Percentiles rank a stretch among this genome's conserved stretches.
Conservation (phyloP, 2,888 invertebrate genomes). For the Diachrysia chrysitis region DNA sequence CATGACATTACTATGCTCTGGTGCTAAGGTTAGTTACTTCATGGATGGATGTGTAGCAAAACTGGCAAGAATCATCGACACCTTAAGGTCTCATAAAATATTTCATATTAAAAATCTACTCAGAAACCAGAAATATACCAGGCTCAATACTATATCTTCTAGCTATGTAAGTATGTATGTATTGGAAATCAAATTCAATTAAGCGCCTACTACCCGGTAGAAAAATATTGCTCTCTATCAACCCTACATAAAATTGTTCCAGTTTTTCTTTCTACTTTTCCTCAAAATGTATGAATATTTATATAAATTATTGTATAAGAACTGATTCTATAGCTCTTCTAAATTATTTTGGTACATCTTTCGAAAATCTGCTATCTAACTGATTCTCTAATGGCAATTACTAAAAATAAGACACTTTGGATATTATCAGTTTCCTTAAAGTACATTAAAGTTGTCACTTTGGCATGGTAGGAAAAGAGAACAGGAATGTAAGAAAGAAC, state of each 20-base stretch:
- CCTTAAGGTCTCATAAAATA: slow-evolving; percentile 69
- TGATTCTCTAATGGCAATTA: slow-evolving; percentile 85
- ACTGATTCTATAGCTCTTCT: slow-evolving; percentile 80
- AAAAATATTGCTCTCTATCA: slow-evolving; percentile 84
- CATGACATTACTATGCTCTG: slow-evolving; percentile 77
- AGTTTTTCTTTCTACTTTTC: slow-evolving; percentile 74
- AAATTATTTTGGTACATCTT: slow-evolving; percentile 82
- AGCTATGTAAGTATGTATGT: slow-evolving; percentile 71
- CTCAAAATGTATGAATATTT: slow-evolving; percentile 70
- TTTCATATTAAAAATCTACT: slow-evolving; percentile 78
- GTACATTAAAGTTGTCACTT: slow-evolving; percentile 73
- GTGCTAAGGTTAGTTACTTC: slow-evolving; percentile 78
- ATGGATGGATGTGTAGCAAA: slow-evolving; percentile 86
- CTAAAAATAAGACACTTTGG: slow-evolving; percentile 88
- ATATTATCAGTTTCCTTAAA: slow-evolving; percentile 84
- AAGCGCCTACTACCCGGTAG: slow-evolving; percentile 86
- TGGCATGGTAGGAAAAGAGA: slow-evolving; percentile 70
- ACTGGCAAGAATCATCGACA: slow-evolving; percentile 84
- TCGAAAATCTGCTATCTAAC: slow-evolving; percentile 86
- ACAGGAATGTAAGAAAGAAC: slow-evolving; percentile 80
- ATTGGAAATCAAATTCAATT: slow-evolving; percentile 77
- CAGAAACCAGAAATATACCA: slow-evolving; percentile 81
- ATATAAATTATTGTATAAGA: slow-evolving; percentile 73
- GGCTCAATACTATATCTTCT: slow-evolving; percentile 79
- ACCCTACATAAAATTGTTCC: slow-evolving; percentile 85